Conservation (phyloP, 2,888 invertebrate genomes). For the Caenorhabditis parvicauda region DNA sequence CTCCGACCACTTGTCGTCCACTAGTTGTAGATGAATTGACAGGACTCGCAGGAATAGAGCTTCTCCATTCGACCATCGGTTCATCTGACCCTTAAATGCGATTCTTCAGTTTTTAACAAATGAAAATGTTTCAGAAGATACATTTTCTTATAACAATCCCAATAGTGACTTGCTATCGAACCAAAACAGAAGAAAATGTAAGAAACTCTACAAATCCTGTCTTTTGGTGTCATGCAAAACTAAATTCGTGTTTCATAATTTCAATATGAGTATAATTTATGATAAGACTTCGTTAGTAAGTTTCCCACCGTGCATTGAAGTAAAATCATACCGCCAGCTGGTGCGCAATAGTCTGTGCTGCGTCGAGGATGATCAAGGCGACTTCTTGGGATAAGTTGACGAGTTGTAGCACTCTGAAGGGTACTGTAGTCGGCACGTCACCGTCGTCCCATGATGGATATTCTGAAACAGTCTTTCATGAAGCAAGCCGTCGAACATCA, state of each 20-base stretch:
- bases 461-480: not conserved
- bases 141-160: no score
- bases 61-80: slow-evolving; percentile 66
- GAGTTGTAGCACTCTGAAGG: slow-evolving; percentile 70
- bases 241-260: not conserved
- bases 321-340: slow-evolving; percentile 37
- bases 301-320: not conserved
- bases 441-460: not conserved
- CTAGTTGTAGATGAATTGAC: slow-evolving; percentile 80
- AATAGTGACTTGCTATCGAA: no score
- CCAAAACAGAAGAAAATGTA: slow-evolving; percentile 5
- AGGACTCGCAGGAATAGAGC: slow-evolving; percentile 78
- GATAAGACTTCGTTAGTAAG: no score
- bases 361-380: slow-evolving; percentile 82
- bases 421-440: slow-evolving; percentile 18
- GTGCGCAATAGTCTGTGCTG: slow-evolving; percentile 64
- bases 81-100: slow-evolving; percentile 15
- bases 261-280: not conserved
- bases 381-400: slow-evolving; percentile 80
- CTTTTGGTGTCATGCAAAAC: not conserved
- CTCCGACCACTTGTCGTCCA: slow-evolving; percentile 87
- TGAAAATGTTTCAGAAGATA: no score
- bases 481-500: slow-evolving; percentile 1
- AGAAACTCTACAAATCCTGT: not conserved
- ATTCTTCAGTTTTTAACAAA: no score